Evolutionary conservation across 37 sponge, comb jelly and placozoan species (phyloP).

Genomic region (Hexactinellida sp.): DNA sequence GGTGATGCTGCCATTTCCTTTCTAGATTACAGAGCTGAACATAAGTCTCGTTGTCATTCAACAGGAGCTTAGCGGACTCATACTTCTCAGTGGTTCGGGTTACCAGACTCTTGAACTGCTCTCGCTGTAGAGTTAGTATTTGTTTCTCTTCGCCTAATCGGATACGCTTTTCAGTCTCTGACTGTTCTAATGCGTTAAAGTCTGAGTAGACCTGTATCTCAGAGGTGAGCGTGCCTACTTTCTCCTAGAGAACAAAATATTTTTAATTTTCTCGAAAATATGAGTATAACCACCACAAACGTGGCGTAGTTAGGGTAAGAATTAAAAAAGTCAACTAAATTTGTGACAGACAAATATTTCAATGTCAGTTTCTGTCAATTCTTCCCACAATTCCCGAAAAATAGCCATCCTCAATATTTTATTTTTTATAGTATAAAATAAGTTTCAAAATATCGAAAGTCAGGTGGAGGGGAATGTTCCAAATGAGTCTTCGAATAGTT

Average conservation of each 20-base stretch:
- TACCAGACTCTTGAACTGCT: not conserved
- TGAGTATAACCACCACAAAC: too few relatives aligned
- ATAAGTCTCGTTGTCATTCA: conserved; percentile 70
- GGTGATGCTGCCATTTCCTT: conserved; percentile 76
- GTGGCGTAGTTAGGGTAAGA: too few relatives aligned
- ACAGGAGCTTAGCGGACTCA: conserved; percentile 43
- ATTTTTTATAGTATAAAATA: too few relatives aligned
- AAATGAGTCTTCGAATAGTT: too few relatives aligned
- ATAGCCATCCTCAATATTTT: too few relatives aligned
- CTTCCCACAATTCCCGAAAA: too few relatives aligned
- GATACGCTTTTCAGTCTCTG: not conserved
- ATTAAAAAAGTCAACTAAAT: too few relatives aligned
- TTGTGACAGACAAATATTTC: too few relatives aligned
- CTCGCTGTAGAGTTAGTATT: not conserved
- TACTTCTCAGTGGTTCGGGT: conserved; percentile 22
- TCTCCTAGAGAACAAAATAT: not conserved
- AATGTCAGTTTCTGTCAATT: too few relatives aligned
- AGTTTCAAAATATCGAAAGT: too few relatives aligned
- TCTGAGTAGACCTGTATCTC: not conserved
- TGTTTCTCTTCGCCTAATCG: not conserved
- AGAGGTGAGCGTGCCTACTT: not conserved
- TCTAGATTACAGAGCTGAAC: conserved; percentile 74
- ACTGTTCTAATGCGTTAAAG: not conserved
- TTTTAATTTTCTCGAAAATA: too few relatives aligned
- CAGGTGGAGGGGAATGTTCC: too few relatives aligned